Conservation (phyloP, 2,888 invertebrate genomes). For the Emmelina monodactyla region DNA sequence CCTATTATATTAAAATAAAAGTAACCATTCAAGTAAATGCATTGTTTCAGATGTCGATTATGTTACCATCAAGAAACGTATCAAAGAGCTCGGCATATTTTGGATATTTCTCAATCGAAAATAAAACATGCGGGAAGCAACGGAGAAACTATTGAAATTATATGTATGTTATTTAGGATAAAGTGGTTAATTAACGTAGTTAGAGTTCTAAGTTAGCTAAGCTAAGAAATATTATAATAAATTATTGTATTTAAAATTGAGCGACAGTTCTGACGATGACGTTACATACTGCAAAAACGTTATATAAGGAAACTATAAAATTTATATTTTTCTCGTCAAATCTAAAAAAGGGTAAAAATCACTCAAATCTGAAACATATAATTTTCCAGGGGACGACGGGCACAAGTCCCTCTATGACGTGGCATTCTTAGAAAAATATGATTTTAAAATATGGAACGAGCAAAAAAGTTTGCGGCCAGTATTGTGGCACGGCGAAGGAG, state of each 20-base stretch:
- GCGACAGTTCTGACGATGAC: no score
- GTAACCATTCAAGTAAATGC: no score
- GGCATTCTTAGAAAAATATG: constrained; percentile 48
- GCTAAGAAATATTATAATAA: not conserved
- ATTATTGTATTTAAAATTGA: no score
- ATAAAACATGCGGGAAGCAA: constrained; percentile 30
- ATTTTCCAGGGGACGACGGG: constrained; percentile 63
- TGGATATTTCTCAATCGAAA: constrained; percentile 58
- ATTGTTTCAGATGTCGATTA: constrained; percentile 50
- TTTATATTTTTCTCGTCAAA: no score
- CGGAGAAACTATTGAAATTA: constrained; percentile 37
- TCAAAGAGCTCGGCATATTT: constrained; percentile 66
- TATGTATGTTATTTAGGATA: constrained; percentile 52
- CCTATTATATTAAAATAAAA: no score
- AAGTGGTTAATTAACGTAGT: constrained; percentile 1
- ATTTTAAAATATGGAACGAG: constrained; percentile 33
- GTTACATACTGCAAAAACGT: no score
- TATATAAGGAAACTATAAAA: no score
- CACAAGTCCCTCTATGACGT: constrained; percentile 60
- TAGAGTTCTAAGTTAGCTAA: not conserved
- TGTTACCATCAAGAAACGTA: constrained; percentile 68
- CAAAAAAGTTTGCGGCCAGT: constrained; percentile 29
- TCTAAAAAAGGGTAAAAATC: no score
- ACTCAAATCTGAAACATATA: not conserved
- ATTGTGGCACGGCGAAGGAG: constrained; percentile 54